phyloP scores from a whole-genome alignment of 1,140 invertebrate species.

The Hyles euphorbiae region DNA sequence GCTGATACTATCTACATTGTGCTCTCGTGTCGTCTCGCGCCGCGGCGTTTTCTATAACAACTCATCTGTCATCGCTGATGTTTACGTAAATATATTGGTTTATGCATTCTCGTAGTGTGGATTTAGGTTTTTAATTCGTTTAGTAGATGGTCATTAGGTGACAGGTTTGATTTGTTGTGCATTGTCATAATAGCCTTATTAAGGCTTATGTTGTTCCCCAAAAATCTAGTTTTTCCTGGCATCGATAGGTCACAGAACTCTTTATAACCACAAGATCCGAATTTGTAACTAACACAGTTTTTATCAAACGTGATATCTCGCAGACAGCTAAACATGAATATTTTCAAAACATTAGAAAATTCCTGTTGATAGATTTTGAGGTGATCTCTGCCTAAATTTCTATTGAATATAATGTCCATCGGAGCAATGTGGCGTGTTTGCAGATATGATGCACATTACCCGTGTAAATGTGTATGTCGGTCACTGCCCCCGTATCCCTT shows the following conservation, averaged over 20 bases:
- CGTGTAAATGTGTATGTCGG: slow-evolving; percentile 68
- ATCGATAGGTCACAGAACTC: neutral
- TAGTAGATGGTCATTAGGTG: neutral
- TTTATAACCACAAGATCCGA: too few species aligned
- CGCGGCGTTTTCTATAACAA: slow-evolving; percentile 36
- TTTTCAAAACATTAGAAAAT: too few species aligned
- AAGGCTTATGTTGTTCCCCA: neutral
- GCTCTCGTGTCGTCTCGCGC: slow-evolving; percentile 23
- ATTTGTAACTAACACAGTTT: too few species aligned
- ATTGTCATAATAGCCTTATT: neutral
- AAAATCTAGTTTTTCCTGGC: neutral
- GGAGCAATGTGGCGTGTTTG: too few species aligned
- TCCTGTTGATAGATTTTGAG: too few species aligned
- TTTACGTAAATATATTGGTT: slow-evolving; percentile 57
- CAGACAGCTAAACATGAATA: too few species aligned
- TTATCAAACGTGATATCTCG: too few species aligned
- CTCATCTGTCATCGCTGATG: slow-evolving; percentile 49
- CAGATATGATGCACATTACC: slow-evolving; percentile 47
- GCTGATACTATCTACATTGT: slow-evolving; percentile 1
- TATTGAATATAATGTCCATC: too few species aligned
- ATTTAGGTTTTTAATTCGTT: slow-evolving; percentile 1
- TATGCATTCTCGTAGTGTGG: slow-evolving; percentile 48
- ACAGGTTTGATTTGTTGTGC: neutral
- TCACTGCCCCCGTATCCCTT: slow-evolving; percentile 63
- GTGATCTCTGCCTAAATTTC: too few species aligned